Evolutionary conservation across 2,113 vertebrate genomes (phyloP).

Genomic region (Microtus oregoni): DNA sequence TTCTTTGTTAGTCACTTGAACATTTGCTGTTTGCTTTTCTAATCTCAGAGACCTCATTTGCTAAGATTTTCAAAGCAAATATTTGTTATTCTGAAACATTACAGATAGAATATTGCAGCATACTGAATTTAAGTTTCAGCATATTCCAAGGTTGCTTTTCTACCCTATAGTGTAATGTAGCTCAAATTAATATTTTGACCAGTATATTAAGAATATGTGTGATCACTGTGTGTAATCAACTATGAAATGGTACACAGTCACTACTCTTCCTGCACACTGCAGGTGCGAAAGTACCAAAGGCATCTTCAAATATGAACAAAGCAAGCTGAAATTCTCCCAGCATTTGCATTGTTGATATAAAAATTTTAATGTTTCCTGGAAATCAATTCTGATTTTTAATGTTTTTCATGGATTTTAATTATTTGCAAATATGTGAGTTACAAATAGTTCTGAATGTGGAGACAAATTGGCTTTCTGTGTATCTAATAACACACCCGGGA

Average conservation of each 20-base stretch:
- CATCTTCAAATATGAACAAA: not conserved
- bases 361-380: conserved; percentile 51
- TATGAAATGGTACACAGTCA: conserved; percentile 12
- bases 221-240: conserved; percentile 51
- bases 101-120: not conserved
- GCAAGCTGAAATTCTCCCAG: conserved; percentile 44
- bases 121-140: conserved; percentile 22
- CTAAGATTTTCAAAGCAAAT: not conserved
- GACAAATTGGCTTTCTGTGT: conserved; percentile 1
- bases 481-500: not conserved
- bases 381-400: conserved; percentile 35
- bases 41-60: conserved; percentile 43
- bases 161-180: not conserved
- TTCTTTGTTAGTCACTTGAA: conserved; percentile 74
- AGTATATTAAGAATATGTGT: not conserved
- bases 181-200: conserved; percentile 41
- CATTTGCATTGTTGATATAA: conserved; percentile 28
- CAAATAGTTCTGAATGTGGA: conserved; percentile 47
- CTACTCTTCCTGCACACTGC: not conserved
- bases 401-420: conserved; percentile 43
- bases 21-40: conserved; percentile 56
- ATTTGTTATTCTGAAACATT: conserved; percentile 55
- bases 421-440: conserved; percentile 20
- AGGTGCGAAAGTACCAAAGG: not conserved
- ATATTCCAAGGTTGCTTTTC: conserved; percentile 25